phyloP scores from a whole-genome alignment of 2,888 invertebrate species.

The Ochropleura leucogaster region DNA sequence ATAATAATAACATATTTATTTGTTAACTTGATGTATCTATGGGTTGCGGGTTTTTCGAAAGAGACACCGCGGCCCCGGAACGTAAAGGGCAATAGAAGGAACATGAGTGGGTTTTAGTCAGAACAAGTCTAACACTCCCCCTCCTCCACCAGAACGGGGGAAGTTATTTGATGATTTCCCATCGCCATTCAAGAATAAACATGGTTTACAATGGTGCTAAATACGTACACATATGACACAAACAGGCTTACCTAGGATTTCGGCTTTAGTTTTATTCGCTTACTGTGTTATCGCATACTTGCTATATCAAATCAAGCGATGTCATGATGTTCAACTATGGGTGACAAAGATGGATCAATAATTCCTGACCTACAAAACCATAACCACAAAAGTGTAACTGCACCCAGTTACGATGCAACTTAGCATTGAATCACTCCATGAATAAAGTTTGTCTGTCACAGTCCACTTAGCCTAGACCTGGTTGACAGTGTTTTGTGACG shows the following conservation, averaged over 20 bases:
- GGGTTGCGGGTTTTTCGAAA: no score
- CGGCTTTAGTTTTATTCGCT: neutral
- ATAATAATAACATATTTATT: neutral
- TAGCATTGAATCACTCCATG: constrained; percentile 36
- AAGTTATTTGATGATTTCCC: no score
- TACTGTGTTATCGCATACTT: neutral
- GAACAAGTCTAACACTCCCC: no score
- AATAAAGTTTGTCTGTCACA: constrained; percentile 40
- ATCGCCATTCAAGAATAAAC: no score
- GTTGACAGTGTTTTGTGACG: constrained; percentile 42
- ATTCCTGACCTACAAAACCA: constrained; percentile 25
- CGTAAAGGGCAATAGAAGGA: no score
- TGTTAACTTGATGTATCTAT: neutral
- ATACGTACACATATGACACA: no score
- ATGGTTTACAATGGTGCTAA: no score
- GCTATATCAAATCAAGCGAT: neutral
- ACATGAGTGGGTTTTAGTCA: neutral
- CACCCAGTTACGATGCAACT: constrained; percentile 31
- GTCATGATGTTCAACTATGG: neutral
- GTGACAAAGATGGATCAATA: neutral
- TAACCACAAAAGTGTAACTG: constrained; percentile 29
- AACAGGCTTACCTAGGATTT: no score
- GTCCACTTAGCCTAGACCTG: constrained; percentile 45
- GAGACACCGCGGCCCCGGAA: no score
- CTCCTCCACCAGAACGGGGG: no score